Base-by-base conservation (phyloP, 2,797 vertebrate species). In the Picus viridis region DNA sequence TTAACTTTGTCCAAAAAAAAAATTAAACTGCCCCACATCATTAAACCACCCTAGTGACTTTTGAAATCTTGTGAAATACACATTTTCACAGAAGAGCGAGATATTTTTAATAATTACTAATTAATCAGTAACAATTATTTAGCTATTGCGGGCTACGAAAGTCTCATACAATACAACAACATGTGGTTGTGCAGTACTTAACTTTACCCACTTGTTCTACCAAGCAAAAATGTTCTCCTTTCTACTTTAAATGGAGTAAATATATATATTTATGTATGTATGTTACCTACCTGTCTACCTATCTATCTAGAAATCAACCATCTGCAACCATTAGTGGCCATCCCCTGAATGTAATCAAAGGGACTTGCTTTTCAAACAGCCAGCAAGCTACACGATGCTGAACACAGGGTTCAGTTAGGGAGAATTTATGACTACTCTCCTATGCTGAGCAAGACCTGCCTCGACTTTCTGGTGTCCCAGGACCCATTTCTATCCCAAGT, bases 181-280 rank as follows among this genome's bases (percentile, higher is more conserved):
- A 41, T 18, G 26, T 82, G 30, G 29, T 67, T 16, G 9, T 53
- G 19, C 7, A 56, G 47, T 27, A 78, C 12, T 5, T 71, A 75
- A 59, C 16, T 57, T 59, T 20, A 69, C 12, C 7, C 7, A 53
- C 9, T 76, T 78, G 13, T 69, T 79, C 47, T 58, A 75, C 13
- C 58, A 83, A 67, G 29, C 13, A 76, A 84, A 29, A 56, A 67
- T 43, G 51, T 53, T 56, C 20, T 34, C 29, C 39, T 58, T 83
- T 36, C 18, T 69, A 34, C 16, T 65, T n/a, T n/a, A 73, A 79
- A 79, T 4, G 7, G 30, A 65, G 9, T 3, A 54, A 69, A 75
- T 51, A 65, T 0, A 0, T 4, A n/a, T 5, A 16, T 43, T 15
- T 4, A n/a, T 5, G 4, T 3, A 18, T 47, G 64, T 65, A 30